A percentile compares a stretch with the other conserved stretches of the same genome.
Evolutionary conservation across 2,113 vertebrate species (phyloP).

Genomic region (Indicator indicator): DNA sequence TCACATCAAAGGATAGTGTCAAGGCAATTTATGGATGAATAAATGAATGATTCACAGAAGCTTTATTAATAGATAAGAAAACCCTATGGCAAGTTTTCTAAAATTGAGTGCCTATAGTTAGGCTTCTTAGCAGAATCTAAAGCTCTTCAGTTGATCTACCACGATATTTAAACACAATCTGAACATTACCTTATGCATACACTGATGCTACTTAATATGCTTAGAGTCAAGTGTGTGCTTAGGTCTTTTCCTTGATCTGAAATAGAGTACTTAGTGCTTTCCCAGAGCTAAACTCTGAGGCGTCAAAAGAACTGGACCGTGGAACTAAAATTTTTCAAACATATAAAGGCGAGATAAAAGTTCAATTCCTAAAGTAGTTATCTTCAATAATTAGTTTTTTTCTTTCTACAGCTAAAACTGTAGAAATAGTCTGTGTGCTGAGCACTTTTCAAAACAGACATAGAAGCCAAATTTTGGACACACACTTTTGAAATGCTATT

Average conservation of each 20-base stretch:
- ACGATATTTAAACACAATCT: not conserved
- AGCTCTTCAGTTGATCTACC: not conserved
- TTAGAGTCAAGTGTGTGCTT: not conserved
- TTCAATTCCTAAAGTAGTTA: not conserved
- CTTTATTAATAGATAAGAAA: constrained; percentile 5
- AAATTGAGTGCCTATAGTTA: not conserved
- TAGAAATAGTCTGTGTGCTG: not conserved
- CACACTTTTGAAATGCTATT: not conserved
- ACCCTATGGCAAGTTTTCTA: not conserved
- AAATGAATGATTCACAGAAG: not conserved
- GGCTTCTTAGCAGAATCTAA: not conserved
- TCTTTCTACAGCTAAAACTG: not conserved
- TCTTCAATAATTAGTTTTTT: not conserved
- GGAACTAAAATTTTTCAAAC: not conserved
- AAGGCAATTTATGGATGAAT: not conserved
- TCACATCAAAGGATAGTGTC: not conserved
- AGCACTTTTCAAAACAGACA: not conserved
- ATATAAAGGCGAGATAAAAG: not conserved
- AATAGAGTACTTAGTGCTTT: not conserved
- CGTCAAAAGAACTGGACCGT: not conserved
- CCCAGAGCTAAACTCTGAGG: not conserved
- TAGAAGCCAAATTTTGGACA: not conserved
- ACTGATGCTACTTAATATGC: not conserved
- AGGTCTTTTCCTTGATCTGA: not conserved
- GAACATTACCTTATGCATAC: not conserved